A percentile compares a stretch with the other conserved stretches of the same genome.
Conservation (phyloP, 2,797 vertebrate species). For the Gymnoscopelus microlampas region DNA sequence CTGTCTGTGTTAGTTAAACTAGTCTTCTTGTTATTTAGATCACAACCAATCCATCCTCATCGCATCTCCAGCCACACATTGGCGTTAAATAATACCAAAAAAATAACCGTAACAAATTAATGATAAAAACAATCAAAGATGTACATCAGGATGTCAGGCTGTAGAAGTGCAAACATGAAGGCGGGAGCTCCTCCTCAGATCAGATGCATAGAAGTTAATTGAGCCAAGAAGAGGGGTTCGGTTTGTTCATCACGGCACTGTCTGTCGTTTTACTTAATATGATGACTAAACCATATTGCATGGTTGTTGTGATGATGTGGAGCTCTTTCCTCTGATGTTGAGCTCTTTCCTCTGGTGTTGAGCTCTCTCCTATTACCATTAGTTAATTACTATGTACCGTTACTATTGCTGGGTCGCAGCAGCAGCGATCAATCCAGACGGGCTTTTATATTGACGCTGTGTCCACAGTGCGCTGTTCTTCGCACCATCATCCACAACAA, state of each 20-base stretch:
- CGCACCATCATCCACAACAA: no score
- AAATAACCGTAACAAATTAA: background rate
- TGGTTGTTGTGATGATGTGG: constrained; percentile 43
- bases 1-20: constrained; percentile 30
- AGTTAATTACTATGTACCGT: no score
- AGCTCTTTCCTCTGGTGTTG: no score
- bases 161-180: background rate
- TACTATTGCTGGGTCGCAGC: no score
- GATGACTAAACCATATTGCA: constrained; percentile 29
- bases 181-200: background rate
- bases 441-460: no score
- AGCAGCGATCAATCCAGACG: no score
- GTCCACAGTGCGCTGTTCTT: no score
- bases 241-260: background rate
- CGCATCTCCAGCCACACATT: constrained; percentile 7
- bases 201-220: background rate
- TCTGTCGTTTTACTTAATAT: background rate
- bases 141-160: background rate
- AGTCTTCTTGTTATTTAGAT: constrained; percentile 6
- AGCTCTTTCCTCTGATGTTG: background rate
- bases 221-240: background rate
- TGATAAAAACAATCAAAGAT: background rate
- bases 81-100: background rate
- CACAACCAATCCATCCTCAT: constrained; percentile 61
- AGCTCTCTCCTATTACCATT: no score